Evolutionary conservation across 2,888 invertebrate species (phyloP).

Genomic region (Autographa pulchrina): DNA sequence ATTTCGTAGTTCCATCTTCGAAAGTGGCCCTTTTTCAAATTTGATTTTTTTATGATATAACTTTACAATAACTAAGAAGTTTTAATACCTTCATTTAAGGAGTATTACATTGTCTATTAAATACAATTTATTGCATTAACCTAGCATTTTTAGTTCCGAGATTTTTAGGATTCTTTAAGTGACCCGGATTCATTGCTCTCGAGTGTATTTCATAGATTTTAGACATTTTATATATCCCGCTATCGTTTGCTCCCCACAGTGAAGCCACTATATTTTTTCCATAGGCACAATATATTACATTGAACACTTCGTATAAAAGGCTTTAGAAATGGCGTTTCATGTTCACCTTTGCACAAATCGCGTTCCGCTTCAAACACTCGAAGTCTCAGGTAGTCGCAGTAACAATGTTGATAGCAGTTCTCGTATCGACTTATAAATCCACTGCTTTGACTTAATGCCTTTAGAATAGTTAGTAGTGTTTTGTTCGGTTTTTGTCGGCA

Average conservation of each 20-base stretch:
- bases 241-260: conserved; percentile 30
- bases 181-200: too few species aligned
- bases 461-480: conserved; percentile 18
- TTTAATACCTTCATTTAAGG: too few species aligned
- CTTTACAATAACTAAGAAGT: too few species aligned
- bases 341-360: conserved; percentile 39
- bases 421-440: conserved; percentile 20
- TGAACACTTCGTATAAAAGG: conserved; percentile 42
- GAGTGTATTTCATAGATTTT: too few species aligned
- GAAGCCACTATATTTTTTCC: conserved; percentile 57
- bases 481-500: neutral
- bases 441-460: conserved; percentile 30
- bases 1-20: too few species aligned
- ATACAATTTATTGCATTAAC: too few species aligned
- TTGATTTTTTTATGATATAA: too few species aligned
- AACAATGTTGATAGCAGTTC: conserved; percentile 40
- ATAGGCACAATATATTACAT: conserved; percentile 54
- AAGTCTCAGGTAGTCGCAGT: conserved; percentile 20
- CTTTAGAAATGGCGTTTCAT: conserved; percentile 53
- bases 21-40: too few species aligned
- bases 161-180: too few species aligned
- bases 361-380: conserved; percentile 4
- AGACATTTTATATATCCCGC: conserved; percentile 18
- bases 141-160: too few species aligned
- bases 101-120: too few species aligned